Conservation (phyloP, 2,797 vertebrate genomes). For the Pachyuromys duprasi region DNA sequence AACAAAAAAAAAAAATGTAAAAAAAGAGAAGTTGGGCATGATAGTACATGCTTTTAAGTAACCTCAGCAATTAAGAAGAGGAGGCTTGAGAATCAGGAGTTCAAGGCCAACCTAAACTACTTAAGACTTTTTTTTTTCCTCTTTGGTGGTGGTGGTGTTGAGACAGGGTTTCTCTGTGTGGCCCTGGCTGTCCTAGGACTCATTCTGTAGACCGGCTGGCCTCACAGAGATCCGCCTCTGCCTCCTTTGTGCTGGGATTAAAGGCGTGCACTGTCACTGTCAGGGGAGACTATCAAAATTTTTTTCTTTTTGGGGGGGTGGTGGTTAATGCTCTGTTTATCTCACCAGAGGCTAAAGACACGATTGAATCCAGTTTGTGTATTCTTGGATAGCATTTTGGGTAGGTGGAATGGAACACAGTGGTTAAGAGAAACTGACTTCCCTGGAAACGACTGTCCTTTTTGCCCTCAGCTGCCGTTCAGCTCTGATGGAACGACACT, state of each 20-base stretch:
- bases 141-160: too few species aligned
- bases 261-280: background rate
- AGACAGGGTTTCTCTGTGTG: background rate
- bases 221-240: background rate
- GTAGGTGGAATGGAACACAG: background rate
- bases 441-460: constrained; percentile 58
- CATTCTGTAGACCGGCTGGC: background rate
- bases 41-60: background rate
- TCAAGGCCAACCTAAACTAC: background rate
- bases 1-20: background rate
- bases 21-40: background rate
- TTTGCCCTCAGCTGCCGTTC: constrained; percentile 92
- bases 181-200: background rate
- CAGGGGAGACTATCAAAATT: too few species aligned
- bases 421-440: background rate
- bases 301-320: too few species aligned
- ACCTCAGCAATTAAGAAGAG: background rate
- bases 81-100: background rate
- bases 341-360: background rate
- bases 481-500: constrained; percentile 89
- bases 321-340: background rate
- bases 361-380: background rate
- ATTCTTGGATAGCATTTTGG: background rate
- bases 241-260: background rate
- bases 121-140: background rate